Percentiles rank a stretch among this genome's conserved stretches.
Conservation (phyloP, 2,113 vertebrate species). For the Sciurus niger region DNA sequence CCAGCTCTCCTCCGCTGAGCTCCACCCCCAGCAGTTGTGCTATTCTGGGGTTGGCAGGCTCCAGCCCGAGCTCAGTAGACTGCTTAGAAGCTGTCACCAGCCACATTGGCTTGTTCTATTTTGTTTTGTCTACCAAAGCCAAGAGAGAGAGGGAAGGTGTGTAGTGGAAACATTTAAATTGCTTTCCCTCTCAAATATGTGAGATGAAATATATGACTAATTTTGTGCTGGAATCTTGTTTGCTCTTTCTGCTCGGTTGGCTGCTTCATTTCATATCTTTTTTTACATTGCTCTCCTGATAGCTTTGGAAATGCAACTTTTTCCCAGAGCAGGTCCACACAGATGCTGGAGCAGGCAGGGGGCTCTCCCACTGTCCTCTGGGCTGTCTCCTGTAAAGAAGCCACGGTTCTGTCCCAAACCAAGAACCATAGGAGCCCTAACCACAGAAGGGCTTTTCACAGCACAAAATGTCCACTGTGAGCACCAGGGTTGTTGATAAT, state of each 20-base stretch:
- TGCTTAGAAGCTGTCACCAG: slow-evolving; percentile 24
- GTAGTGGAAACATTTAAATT: not conserved
- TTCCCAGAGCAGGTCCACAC: not conserved
- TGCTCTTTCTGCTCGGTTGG: slow-evolving; percentile 29
- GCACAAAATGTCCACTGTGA: not conserved
- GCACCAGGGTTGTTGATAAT: not conserved
- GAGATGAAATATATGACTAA: slow-evolving; percentile 45
- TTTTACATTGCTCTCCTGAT: slow-evolving; percentile 25
- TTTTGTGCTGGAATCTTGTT: not conserved
- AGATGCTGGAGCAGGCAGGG: not conserved
- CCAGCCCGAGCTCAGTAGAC: not conserved
- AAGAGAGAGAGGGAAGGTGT: slow-evolving; percentile 21
- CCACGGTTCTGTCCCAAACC: not conserved
- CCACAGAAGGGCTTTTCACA: not conserved
- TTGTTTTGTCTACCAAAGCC: slow-evolving; percentile 61
- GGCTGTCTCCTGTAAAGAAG: not conserved
- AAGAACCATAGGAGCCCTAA: not conserved
- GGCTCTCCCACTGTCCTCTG: not conserved
- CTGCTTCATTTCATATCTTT: not conserved
- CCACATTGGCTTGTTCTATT: not conserved
- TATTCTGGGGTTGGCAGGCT: not conserved
- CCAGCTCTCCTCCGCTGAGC: not conserved
- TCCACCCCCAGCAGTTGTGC: not conserved
- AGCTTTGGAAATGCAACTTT: not conserved
- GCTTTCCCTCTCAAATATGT: slow-evolving; percentile 31